Base-by-base conservation (phyloP, 53 echinoderm and acorn worm species). In the Mesocentrotus franciscanus region DNA sequence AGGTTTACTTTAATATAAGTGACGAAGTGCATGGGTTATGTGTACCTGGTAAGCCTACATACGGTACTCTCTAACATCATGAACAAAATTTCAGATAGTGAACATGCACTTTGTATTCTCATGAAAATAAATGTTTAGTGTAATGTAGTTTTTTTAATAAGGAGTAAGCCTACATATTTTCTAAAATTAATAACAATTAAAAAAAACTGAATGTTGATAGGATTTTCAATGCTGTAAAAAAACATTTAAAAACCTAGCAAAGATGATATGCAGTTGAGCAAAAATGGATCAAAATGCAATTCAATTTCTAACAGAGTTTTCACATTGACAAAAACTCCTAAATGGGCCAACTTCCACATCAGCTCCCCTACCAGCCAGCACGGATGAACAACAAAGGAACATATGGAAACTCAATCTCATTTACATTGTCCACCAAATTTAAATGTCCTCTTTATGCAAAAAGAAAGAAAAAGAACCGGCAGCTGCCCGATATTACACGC, bases 401-500 rank as follows among this genome's bases (percentile, higher is more conserved):
- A 87, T 87, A 87, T 87, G 87, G 87, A 29, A 87, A 87, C n/a
- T 87, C 56, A 87, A 58, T 87, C 87, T 56, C 87, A 9, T 13
- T 87, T n/a, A 58, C 29, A 57, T 87, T 87, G 58, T 87, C 27
- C 87, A 56, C n/a, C 58, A 87, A 27, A 87, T 87, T 87, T 87
- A 87, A 87, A 87, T 87, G 87, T 87, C 87, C 87, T 87, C 58
- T 87, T 58, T 87, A 87, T 87, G 87, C 87, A 57, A 49, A 84
- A 39, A 64, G 15, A 20, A 20, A 18, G 15, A 14, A 10, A 2
- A 10, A 64, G 20, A 30, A 56, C 87, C 58, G 27, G 58, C 87
- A 87, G 87, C 87, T 87, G 87, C 87, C 56, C 13, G 10, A 56
- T 56, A 87, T 87, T 87, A 87, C 59, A 87, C 58, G 58, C 56